Conservation (phyloP, 2,113 vertebrate species). For the Sinocyclocheilus grahami region DNA sequence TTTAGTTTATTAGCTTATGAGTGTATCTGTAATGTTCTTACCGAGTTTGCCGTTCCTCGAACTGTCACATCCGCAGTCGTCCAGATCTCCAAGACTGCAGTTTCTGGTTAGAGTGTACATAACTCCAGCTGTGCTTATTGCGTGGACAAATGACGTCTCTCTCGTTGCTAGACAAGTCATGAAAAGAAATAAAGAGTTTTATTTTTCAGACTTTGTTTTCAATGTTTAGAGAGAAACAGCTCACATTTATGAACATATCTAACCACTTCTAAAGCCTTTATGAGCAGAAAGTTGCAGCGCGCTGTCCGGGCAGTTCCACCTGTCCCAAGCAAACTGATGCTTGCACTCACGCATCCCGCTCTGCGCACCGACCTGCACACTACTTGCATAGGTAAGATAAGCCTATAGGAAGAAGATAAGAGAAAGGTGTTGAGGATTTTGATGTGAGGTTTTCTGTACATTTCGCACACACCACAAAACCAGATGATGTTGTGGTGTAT, state of each 20-base stretch:
- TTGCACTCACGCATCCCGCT: conserved; percentile 92
- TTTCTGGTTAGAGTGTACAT: conserved; percentile 93
- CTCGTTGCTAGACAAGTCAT: conserved; percentile 79
- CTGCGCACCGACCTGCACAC: conserved; percentile 87
- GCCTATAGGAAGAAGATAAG: conserved; percentile 75
- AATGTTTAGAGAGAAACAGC: neutral
- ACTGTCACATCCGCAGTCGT: conserved; percentile 92
- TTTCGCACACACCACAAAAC: too few species aligned
- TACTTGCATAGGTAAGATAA: conserved; percentile 86
- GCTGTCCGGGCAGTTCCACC: conserved; percentile 95
- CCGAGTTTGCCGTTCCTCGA: conserved; percentile 88
- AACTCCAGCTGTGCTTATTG: conserved; percentile 93
- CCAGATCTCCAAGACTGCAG: conserved; percentile 93
- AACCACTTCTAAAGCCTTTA: conserved; percentile 86
- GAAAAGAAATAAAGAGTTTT: too few species aligned
- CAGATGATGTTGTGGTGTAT: neutral
- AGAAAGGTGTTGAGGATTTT: neutral
- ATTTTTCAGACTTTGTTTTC: neutral
- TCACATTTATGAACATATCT: conserved; percentile 42
- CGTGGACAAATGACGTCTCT: conserved; percentile 93
- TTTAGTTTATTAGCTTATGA: too few species aligned
- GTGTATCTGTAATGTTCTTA: conserved; percentile 51
- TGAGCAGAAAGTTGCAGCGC: conserved; percentile 85
- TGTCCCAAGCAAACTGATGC: conserved; percentile 93
- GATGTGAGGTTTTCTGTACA: too few species aligned